These are phyloP conservation scores for Formica selysi DNA, from an alignment of 1,140 invertebrate genomes.

Conservation along the genomic window DNA sequence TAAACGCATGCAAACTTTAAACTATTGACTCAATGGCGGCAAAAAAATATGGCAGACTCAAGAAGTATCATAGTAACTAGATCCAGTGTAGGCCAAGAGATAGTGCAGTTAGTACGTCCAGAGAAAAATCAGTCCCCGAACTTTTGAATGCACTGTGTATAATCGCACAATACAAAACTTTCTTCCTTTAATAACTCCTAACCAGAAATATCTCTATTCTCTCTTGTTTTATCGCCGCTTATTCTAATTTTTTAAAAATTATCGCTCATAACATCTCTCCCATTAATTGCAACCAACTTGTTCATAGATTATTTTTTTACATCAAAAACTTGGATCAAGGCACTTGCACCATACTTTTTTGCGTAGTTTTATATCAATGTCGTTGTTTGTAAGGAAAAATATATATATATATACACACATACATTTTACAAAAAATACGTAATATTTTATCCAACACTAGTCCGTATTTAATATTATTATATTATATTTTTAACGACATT, in stretches of 20 bases:
- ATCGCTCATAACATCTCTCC: not conserved
- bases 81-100: too few relatives aligned
- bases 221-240: not conserved
- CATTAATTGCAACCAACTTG: conserved; percentile 12
- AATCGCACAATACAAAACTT: not conserved
- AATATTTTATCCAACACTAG: conserved; percentile 50
- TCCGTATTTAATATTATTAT: not conserved
- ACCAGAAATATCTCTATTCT: not conserved
- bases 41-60: too few relatives aligned
- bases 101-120: too few relatives aligned
- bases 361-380: conserved; percentile 24
- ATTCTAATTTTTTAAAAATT: not conserved
- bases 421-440: conserved; percentile 44
- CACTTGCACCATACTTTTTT: conserved; percentile 56
- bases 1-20: too few relatives aligned
- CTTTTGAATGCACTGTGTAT: not conserved
- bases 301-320: not conserved
- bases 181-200: conserved; percentile 11
- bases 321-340: conserved; percentile 59
- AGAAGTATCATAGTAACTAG: too few relatives aligned
- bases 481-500: conserved; percentile 23
- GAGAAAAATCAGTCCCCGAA: too few relatives aligned
- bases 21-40: too few relatives aligned
- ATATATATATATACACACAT: not conserved
- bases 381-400: conserved; percentile 27